Evolutionary conservation across 2,113 vertebrate genomes (phyloP).

Genomic region (Nematolebias whitei): DNA sequence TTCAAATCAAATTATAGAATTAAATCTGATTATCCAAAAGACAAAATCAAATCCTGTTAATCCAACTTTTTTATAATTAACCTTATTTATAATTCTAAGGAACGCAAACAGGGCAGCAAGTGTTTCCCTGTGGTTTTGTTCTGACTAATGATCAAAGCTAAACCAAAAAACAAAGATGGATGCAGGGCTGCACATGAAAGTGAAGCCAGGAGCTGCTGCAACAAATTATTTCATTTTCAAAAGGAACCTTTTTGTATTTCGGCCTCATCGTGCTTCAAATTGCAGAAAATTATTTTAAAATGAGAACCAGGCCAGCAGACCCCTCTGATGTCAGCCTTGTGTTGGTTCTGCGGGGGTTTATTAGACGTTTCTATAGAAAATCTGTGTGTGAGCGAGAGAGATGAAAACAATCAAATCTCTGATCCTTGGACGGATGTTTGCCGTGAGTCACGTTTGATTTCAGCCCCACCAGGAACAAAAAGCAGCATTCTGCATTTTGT

Average conservation of each 20-base stretch:
- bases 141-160: neutral
- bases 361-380: conserved; percentile 6
- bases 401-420: neutral
- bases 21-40: no score
- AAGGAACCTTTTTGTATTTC: conserved; percentile 9
- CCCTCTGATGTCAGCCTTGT: conserved; percentile 11
- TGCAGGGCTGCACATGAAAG: neutral
- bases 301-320: conserved; percentile 28
- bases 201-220: conserved; percentile 7
- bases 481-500: no score
- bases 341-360: neutral
- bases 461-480: no score
- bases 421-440: neutral
- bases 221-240: conserved; percentile 12
- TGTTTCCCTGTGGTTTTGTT: no score
- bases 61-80: no score
- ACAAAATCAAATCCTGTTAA: no score
- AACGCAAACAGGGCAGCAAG: no score
- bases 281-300: conserved; percentile 39
- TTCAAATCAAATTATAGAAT: no score
- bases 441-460: no score
- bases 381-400: conserved; percentile 5
- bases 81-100: no score
- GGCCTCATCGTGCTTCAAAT: conserved; percentile 17
- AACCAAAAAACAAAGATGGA: neutral